Evolutionary conservation across 2,113 vertebrate species (phyloP).

Genomic region (Fregata magnificens): DNA sequence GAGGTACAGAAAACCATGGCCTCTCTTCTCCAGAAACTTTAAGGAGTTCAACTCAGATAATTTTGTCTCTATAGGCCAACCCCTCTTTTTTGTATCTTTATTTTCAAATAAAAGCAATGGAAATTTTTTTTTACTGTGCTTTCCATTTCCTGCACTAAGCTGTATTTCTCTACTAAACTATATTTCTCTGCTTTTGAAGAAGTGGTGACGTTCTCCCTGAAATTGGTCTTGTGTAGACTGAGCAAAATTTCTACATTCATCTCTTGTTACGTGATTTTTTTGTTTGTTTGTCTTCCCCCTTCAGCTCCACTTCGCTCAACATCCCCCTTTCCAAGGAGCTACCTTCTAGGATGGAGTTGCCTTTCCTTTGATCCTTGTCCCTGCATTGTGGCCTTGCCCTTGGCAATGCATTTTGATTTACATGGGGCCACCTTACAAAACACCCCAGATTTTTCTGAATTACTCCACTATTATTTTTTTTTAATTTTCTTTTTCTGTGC

Average conservation of each 20-base stretch:
- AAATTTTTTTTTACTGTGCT: neutral
- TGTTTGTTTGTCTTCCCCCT: no score
- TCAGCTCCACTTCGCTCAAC: neutral
- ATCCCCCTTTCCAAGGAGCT: neutral
- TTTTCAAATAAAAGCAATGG: neutral
- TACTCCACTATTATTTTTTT: neutral
- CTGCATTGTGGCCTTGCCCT: neutral
- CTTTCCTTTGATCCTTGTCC: neutral
- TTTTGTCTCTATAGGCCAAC: neutral
- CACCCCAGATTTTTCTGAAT: neutral
- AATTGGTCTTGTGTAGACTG: neutral
- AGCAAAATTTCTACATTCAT: neutral
- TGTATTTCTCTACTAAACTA: neutral
- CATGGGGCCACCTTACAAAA: neutral
- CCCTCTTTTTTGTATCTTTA: neutral
- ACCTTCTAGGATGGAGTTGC: neutral
- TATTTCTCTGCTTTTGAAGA: neutral
- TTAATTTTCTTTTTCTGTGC: neutral
- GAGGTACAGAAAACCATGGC: rapidly evolving
- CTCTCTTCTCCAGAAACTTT: neutral
- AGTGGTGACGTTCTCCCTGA: neutral
- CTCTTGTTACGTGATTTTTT: neutral
- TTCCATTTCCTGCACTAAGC: neutral
- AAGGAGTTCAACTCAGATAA: neutral
- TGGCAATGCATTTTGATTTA: neutral